Percentiles rank a stretch among this genome's conserved stretches.
These are phyloP conservation scores for Hesperia comma DNA, from an alignment of 2,888 invertebrate genomes.

Conservation along the genomic window DNA sequence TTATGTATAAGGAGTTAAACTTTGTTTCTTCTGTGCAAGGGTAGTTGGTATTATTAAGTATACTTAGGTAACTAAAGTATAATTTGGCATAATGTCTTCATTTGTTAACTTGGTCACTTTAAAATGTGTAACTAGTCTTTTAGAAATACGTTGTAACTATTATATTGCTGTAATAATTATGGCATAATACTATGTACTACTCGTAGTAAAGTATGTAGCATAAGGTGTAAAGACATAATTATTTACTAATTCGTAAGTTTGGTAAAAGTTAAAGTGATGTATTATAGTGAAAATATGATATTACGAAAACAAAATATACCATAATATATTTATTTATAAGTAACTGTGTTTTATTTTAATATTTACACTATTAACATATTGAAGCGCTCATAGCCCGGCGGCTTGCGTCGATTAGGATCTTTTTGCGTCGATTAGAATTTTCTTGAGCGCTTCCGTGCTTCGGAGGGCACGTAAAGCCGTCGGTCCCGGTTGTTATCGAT, in stretches of 20 bases:
- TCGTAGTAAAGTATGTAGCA: neutral
- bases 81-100: neutral
- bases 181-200: neutral
- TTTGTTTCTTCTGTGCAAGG: too few species aligned
- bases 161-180: conserved; percentile 12
- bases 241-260: conserved; percentile 16
- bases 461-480: too few species aligned
- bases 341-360: conserved; percentile 23
- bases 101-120: conserved; percentile 17
- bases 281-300: conserved; percentile 37
- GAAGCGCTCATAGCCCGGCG: too few species aligned
- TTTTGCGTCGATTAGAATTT: too few species aligned
- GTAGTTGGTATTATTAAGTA: too few species aligned
- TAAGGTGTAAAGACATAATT: conserved; percentile 28
- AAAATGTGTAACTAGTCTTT: conserved; percentile 31
- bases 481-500: too few species aligned
- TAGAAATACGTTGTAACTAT: conserved; percentile 24
- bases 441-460: too few species aligned
- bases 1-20: too few species aligned
- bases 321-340: conserved; percentile 30
- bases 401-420: too few species aligned
- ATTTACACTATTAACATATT: too few species aligned
- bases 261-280: conserved; percentile 34
- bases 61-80: neutral
- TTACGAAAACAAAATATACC: conserved; percentile 30